Evolutionary conservation across 2,113 vertebrate species (phyloP).

Genomic region (Hypocryptadius cinnamomeus): DNA sequence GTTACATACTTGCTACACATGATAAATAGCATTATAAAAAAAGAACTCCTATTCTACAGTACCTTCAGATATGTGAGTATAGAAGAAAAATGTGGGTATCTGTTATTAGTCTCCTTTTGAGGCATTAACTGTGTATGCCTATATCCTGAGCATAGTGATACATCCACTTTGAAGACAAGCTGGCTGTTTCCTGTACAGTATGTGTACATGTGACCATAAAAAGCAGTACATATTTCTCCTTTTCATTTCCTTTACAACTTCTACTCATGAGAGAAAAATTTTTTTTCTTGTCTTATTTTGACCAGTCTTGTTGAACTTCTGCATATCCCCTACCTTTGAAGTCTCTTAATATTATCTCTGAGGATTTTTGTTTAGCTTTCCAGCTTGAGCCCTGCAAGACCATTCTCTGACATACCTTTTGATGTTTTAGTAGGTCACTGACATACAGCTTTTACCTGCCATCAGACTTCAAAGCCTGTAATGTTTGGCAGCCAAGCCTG

Average conservation of each 20-base stretch:
- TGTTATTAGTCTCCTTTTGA: neutral
- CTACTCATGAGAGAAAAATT: neutral
- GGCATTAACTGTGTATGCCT: neutral
- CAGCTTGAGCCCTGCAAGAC: neutral
- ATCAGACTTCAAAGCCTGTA: conserved; percentile 37
- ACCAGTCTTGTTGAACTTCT: neutral
- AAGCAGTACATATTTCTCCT: neutral
- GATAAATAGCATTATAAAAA: neutral
- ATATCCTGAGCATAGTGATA: neutral
- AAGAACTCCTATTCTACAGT: neutral
- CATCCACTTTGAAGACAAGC: neutral
- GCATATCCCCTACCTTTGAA: neutral
- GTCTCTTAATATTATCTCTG: neutral
- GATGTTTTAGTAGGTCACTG: conserved; percentile 44
- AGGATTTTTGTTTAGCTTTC: conserved; percentile 26
- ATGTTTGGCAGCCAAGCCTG: neutral
- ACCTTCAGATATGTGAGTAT: neutral
- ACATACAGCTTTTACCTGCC: conserved; percentile 30
- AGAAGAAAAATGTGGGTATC: neutral
- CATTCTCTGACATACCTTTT: neutral
- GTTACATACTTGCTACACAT: neutral
- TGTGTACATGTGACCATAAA: neutral
- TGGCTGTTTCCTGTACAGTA: neutral
- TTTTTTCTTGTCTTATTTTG: neutral
- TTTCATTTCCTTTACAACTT: neutral